Evolutionary conservation across 2,113 vertebrate genomes (phyloP).

Genomic region (Myotis lucifugus): DNA sequence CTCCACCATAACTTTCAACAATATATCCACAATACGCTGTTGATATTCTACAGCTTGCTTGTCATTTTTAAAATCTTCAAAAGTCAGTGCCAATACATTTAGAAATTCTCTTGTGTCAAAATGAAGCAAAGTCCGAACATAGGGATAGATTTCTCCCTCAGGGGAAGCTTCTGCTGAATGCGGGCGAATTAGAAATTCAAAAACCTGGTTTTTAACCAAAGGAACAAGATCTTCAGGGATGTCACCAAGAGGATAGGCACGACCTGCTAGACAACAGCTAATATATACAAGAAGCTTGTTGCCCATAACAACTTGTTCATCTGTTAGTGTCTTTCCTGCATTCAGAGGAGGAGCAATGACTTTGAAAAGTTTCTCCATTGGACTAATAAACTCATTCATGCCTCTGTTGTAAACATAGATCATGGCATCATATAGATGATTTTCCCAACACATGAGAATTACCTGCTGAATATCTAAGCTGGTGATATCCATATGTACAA

Average conservation of each 20-base stretch:
- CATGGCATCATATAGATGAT: slow-evolving; percentile 96
- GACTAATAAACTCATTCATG: slow-evolving; percentile 97
- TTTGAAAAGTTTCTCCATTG: slow-evolving; percentile 99
- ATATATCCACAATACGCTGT: slow-evolving; percentile 97
- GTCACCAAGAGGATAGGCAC: slow-evolving; percentile 96
- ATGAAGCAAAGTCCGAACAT: slow-evolving; percentile 93
- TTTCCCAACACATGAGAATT: slow-evolving; percentile 96
- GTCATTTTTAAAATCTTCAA: slow-evolving; percentile 99
- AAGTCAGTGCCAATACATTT: slow-evolving; percentile 98
- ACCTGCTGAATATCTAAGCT: slow-evolving; percentile 98
- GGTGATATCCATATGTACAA: slow-evolving; percentile 98
- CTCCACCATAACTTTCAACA: slow-evolving; percentile 89
- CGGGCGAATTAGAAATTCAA: slow-evolving; percentile 97
- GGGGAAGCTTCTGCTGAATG: slow-evolving; percentile 90
- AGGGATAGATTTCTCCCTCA: slow-evolving; percentile 96
- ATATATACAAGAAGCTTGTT: slow-evolving; percentile 99
- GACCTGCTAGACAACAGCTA: slow-evolving; percentile 95
- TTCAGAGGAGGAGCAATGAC: slow-evolving; percentile 92
- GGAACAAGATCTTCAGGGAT: slow-evolving; percentile 96
- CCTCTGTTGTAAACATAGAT: slow-evolving; percentile 98
- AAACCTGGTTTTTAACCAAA: slow-evolving; percentile 98
- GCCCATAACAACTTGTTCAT: slow-evolving; percentile 97
- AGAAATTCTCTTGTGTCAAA: slow-evolving; percentile 98
- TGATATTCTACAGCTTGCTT: slow-evolving; percentile 99
- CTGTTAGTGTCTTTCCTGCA: slow-evolving; percentile 92